These are phyloP conservation scores for Actias luna DNA, from an alignment of 2,888 invertebrate species.

Conservation along the genomic window DNA sequence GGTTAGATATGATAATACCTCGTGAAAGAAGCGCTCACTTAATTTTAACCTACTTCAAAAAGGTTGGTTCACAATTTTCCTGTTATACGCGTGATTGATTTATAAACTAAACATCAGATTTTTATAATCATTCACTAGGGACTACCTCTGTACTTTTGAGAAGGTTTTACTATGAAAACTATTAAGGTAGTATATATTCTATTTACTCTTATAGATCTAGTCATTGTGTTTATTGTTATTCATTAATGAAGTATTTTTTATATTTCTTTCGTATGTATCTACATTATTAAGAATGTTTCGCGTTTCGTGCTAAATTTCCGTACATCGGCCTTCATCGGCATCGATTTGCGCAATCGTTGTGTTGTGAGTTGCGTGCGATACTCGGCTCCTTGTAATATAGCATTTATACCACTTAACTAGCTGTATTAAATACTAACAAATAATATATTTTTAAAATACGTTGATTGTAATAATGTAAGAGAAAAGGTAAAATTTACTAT, in stretches of 20 bases:
- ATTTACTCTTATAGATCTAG: no score
- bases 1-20: not conserved
- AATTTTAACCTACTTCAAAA: not conserved
- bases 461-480: not conserved
- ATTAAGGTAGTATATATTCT: no score
- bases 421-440: not conserved
- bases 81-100: no score
- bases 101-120: no score
- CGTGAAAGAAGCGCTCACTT: not conserved
- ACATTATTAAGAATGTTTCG: conserved; percentile 53
- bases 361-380: conserved; percentile 48
- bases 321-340: conserved; percentile 51
- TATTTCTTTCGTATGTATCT: conserved; percentile 19
- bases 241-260: not conserved
- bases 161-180: no score
- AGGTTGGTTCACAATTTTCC: no score
- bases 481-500: no score
- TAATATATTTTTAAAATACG: not conserved
- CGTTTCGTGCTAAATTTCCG: conserved; percentile 58
- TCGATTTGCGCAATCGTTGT: conserved; percentile 50
- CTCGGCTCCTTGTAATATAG: conserved; percentile 34
- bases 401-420: conserved; percentile 1
- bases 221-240: no score
- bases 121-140: no score
- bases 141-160: no score